A percentile compares a stretch with the other conserved stretches of the same genome.
phyloP scores from a whole-genome alignment of 1,140 invertebrate species.

The Aphidius ervi region DNA sequence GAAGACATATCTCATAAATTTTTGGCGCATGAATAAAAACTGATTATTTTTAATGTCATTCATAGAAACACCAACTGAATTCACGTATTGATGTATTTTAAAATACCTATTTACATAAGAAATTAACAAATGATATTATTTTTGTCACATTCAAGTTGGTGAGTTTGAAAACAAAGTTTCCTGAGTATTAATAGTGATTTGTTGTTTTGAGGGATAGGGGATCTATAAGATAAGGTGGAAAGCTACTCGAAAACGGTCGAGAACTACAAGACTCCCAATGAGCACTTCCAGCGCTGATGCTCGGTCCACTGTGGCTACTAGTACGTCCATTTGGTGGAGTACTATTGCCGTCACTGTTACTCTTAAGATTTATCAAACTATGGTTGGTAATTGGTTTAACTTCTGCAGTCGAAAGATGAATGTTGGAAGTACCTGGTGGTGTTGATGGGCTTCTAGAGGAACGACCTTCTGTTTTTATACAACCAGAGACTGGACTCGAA shows the following conservation, averaged over 20 bases:
- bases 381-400: constrained; percentile 43
- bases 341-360: constrained; percentile 30
- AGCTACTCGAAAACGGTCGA: constrained; percentile 45
- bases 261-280: constrained; percentile 51
- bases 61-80: no score
- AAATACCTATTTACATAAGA: constrained; percentile 14
- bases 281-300: constrained; percentile 21
- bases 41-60: no score
- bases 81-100: no score
- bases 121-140: neutral
- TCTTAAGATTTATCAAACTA: constrained; percentile 36
- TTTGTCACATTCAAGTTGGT: no score
- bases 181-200: constrained; percentile 44
- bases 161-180: no score
- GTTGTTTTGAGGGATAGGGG: constrained; percentile 52
- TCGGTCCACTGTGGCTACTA: constrained; percentile 11
- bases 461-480: constrained; percentile 45
- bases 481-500: constrained; percentile 36
- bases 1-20: no score
- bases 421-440: constrained; percentile 40
- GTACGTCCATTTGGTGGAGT: constrained; percentile 42
- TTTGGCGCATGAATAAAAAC: no score
- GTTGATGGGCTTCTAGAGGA: constrained; percentile 49
- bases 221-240: constrained; percentile 49
- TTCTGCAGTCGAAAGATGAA: constrained; percentile 41